Base-by-base conservation (phyloP, 2,888 invertebrate genomes). In the Eristalis intricaria region DNA sequence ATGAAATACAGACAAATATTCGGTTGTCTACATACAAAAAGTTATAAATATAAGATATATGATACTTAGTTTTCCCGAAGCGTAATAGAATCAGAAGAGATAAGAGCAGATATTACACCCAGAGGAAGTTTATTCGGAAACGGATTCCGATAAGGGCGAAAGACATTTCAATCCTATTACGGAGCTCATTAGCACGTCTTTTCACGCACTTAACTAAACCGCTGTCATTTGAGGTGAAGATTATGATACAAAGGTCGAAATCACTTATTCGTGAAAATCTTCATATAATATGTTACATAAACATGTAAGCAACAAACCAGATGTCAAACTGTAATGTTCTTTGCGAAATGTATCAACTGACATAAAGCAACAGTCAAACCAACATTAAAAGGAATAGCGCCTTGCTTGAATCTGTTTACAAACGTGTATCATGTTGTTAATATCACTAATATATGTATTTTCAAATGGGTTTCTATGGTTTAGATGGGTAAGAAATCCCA, bases 311-410 rank as follows among this genome's bases (percentile, higher is more conserved):
- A 43, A 61, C 40, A 50, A 50, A 50, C 10, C 32, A 32, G 32
- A 32, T 32, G 32, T 8, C 32, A 8, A 32, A 32, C 1, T 32
- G 35, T 35, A 35, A 10, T 0, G 35, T 11, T 35, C 11, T 61
- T 76, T 61, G 43, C 23, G 29, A 29, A 29, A 63, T 13, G 10
- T n/a, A 2, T 56, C 63, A 50, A 22, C 56, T 60, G 75, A 26
- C 56, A 58, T 32, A 43, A 29, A 77, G 66, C 76, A 66, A 76
- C 68, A 76, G 61, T 32, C 76, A 26, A 56, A 40, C 50, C 29
- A 15, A 63, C 4, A 8, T 40, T 40, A 11, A 11, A 8, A 3
- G 38, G 11, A 40, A 3, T 3, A 2, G 13, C 1, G 11, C 11
- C 38, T 11, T 40, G 13, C 8, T 40, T 40, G 13, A 40, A 40